Percentiles rank a stretch among this genome's conserved stretches.
Conservation (phyloP, 2,888 invertebrate genomes). For the Steinernema scapterisci region DNA sequence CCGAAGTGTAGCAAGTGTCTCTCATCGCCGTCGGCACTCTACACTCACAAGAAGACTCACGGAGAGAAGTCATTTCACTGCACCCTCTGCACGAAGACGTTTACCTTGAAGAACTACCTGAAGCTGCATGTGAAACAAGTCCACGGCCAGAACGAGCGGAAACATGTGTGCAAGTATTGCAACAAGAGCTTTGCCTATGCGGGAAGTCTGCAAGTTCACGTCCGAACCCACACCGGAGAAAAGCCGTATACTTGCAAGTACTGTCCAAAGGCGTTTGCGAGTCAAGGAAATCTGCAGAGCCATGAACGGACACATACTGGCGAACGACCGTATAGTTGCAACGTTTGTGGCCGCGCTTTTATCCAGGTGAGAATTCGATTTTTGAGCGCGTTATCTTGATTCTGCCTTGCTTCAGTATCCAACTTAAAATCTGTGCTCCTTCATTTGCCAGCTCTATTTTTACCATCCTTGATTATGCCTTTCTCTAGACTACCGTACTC, state of each 20-base stretch:
- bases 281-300: constrained; percentile 67
- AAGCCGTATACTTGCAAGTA: constrained; percentile 62
- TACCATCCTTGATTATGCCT: too few species aligned
- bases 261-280: constrained; percentile 66
- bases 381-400: too few species aligned
- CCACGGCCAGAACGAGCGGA: constrained; percentile 64
- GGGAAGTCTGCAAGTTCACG: constrained; percentile 66
- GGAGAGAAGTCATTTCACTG: constrained; percentile 67
- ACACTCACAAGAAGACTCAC: constrained; percentile 68
- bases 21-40: constrained; percentile 67
- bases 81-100: constrained; percentile 64
- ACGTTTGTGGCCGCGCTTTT: constrained; percentile 58
- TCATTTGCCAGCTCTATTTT: too few species aligned
- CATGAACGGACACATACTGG: constrained; percentile 67
- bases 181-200: constrained; percentile 66
- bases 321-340: constrained; percentile 62
- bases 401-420: too few species aligned
- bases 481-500: too few species aligned
- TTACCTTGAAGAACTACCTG: constrained; percentile 67
- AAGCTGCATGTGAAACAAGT: constrained; percentile 67
- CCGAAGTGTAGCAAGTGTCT: constrained; percentile 65
- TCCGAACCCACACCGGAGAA: constrained; percentile 67
- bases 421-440: too few species aligned
- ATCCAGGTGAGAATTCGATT: constrained; percentile 59
- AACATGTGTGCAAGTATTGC: constrained; percentile 63